Base-by-base conservation (phyloP, 2,888 invertebrate species). In the Pachymerium ferrugineum region DNA sequence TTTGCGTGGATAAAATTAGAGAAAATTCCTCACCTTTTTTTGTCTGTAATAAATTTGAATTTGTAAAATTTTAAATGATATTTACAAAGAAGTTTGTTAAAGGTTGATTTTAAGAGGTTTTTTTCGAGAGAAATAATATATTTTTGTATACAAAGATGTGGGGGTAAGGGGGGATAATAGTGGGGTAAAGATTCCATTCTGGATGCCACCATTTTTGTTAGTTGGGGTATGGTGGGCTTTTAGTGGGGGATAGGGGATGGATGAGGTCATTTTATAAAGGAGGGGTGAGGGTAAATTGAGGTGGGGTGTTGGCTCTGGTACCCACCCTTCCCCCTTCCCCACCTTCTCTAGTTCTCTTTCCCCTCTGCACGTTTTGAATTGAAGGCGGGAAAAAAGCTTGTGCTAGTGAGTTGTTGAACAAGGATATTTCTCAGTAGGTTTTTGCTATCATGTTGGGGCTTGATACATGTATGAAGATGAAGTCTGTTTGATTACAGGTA, bases 221-320 rank as follows among this genome's bases (percentile, higher is more conserved):
- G 69, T 31, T 19, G 33, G 69, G 69, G 69, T 31, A 19, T 69
- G 30, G 69, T 30, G 12, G 30, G 29, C 8, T 14, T 14, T 28
- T 33, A 69, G 69, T 69, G 69, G 69, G 69, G 69, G 30, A 33
- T 33, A 69, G 69, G 69, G 69, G 69, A 69, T 10, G 29, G 69
- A 31, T 19, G 69, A 69, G 33, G 69, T 69, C 69, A 69, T 54
- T 54, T 54, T 54, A 28, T 3, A 1, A 1, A 22, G 4, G 3
- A 54, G 54, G 54, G 25, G 22, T n/a, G n/a, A n/a, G 54, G 54
- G 54, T 12, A 42, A 47, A 3, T 16, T 47, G 16, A 47, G 10
- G 22, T 54, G 28, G 54, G 54, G 54, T 54, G 54, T 54, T 54
- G 54, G 54, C 25, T 25, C 14, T 25, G 54, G 8, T 54, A 22